Evolutionary conservation across 2,113 vertebrate genomes (phyloP), one percentile per base, ranked within the genome.

Genomic region (Vidua chalybeata): DNA sequence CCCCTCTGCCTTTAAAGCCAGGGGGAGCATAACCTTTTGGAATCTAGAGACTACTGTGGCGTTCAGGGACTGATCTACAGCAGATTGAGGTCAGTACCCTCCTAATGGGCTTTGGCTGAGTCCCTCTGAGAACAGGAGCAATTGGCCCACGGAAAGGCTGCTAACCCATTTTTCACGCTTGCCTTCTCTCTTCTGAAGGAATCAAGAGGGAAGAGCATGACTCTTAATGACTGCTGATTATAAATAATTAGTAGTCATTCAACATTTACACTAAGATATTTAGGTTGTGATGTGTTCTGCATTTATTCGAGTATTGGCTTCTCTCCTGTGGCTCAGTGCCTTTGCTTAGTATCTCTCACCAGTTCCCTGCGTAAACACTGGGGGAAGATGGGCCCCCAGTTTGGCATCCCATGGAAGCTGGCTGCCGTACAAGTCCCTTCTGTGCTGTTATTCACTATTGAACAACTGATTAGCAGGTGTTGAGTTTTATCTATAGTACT

Each of bases 191-290:
- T 22, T 13, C 61, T 54, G 59, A 64, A 73, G 83, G 64, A 90
- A 82, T 67, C 39, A 11, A 62, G 78, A 62, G 85, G 69, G 54
- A 74, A 88, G 90, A 79, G 54, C 72, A 64, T 64, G 85, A 68
- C 82, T 72, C 37, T 59, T 92, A 94, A 89, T 88, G 84, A 87
- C 81, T 88, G 78, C 64, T 93, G 91, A 95, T 95, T 87, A 95
- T 89, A 92, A 72, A 75, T 87, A 92, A 93, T 95, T 92, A 92
- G 87, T 69, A 90, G 30, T 64, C 80, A 55, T 68, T 95, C 55
- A 92, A 48, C 79, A 66, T 71, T 55, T 79, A 59, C 72, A 48
- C 84, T 92, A 83, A 87, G 43, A 18, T 64, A 81, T 19, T 93
- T 91, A 89, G 52, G 23, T 84, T 84, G 93, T 52, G 71, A 63